These are phyloP conservation scores for Lerema accius DNA, from an alignment of 1,140 invertebrate species.

Conservation along the genomic window DNA sequence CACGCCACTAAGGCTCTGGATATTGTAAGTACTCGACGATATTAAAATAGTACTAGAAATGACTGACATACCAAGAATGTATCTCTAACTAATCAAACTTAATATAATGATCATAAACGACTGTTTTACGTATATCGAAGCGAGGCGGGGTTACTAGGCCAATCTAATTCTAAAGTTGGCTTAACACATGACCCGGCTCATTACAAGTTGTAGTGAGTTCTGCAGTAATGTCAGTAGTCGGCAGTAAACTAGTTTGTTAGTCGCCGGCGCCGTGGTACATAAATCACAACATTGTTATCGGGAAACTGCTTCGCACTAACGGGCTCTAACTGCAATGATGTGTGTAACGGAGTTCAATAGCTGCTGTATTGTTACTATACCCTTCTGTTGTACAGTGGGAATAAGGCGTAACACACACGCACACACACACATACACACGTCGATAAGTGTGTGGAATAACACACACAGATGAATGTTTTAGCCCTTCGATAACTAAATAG, in stretches of 20 bases:
- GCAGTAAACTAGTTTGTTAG: not conserved
- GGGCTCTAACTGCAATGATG: not conserved
- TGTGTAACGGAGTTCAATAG: not conserved
- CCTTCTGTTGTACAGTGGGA: not conserved
- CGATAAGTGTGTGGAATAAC: no score
- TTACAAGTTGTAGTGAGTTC: conserved; percentile 1
- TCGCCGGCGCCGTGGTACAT: conserved; percentile 6
- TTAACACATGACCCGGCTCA: not conserved
- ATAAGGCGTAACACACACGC: no score
- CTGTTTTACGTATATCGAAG: not conserved
- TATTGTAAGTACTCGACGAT: no score
- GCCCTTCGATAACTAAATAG: no score
- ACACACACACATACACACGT: no score
- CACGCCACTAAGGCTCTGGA: no score
- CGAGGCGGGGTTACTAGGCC: not conserved
- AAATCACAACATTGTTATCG: conserved; percentile 32
- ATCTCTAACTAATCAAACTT: no score
- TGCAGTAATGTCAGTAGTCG: not conserved
- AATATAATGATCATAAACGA: no score
- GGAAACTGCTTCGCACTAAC: conserved; percentile 24
- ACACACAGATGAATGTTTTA: no score
- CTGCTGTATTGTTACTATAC: not conserved
- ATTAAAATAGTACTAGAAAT: no score
- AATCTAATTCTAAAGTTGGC: conserved; percentile 7
- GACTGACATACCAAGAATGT: no score